Base-by-base conservation (phyloP, 2,888 invertebrate species). In the Phengaris arion region DNA sequence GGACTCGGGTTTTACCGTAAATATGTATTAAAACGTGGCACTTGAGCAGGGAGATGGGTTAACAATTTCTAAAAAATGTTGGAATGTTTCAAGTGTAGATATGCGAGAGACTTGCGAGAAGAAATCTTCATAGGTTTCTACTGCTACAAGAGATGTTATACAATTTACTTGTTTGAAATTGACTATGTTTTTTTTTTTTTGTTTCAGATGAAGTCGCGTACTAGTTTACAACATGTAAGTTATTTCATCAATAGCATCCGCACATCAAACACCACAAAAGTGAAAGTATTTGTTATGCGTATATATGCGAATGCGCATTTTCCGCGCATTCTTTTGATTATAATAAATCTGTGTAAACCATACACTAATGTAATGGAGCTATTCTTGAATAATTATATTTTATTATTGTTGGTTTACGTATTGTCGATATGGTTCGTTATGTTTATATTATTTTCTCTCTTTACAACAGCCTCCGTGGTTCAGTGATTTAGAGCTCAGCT, bases 1-100 rank as follows among this genome's bases (percentile, higher is more conserved):
- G 82, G 68, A 74, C 54, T 69, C 52, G 52, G 5, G 35, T 54
- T 54, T 74, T 45, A 46, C 68, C 68, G 68, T 68, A 46, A 55
- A 48, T 48, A 48, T 48, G 4, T 48, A 48, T 48, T 48, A 48
- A 48, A 48, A 48, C 48, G 6, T 48, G 48, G 48, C 48, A 48
- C 48, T 48, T 8, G 6, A 35, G 35, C 48, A 48, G 8, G 22
- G 1, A 22, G 22, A 48, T 48, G 48, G 48, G 48, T 48, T 48
- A 48, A 8, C 48, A 7, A 48, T 3, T 5, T 48, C 48, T 48
- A 48, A 48, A 48, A 7, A 48, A 48, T 22, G 59, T 59, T 59
- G 22, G 22, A 22, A 59, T 59, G 10, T 4, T 59, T 22, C 10
- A 59, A 22, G 59, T 59, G 59, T 59, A 48, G 1, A 48, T 48